Evolutionary conservation across 2,113 vertebrate genomes (phyloP).

Genomic region (Butorides virescens): DNA sequence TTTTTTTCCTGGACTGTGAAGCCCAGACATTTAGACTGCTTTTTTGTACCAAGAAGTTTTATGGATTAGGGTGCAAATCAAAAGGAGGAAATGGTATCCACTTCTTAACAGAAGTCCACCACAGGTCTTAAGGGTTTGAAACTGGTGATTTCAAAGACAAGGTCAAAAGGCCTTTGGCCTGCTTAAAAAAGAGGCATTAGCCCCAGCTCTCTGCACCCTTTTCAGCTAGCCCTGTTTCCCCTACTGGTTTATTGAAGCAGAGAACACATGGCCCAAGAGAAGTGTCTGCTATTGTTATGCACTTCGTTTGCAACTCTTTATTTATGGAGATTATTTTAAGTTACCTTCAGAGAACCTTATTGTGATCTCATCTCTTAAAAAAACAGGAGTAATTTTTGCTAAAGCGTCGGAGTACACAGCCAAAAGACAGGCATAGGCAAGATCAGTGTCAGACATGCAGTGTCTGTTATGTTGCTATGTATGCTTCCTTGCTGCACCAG

Average conservation of each 20-base stretch:
- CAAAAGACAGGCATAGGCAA: background rate
- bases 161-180: background rate
- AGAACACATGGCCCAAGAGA: background rate
- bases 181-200: background rate
- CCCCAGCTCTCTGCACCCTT: background rate
- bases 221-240: background rate
- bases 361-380: background rate
- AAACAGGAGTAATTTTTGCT: background rate
- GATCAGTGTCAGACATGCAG: background rate
- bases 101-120: background rate
- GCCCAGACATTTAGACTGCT: background rate
- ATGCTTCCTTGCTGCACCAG: background rate
- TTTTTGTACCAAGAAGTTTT: background rate
- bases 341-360: background rate
- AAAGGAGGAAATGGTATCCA: accelerated
- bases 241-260: background rate
- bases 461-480: background rate
- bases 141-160: background rate
- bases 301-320: background rate
- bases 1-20: background rate
- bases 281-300: background rate
- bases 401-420: background rate
- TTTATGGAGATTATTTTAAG: background rate
- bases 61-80: background rate
- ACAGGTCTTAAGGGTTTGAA: background rate